Conservation (phyloP, 2,888 invertebrate species). For the Eristalis intricaria region DNA sequence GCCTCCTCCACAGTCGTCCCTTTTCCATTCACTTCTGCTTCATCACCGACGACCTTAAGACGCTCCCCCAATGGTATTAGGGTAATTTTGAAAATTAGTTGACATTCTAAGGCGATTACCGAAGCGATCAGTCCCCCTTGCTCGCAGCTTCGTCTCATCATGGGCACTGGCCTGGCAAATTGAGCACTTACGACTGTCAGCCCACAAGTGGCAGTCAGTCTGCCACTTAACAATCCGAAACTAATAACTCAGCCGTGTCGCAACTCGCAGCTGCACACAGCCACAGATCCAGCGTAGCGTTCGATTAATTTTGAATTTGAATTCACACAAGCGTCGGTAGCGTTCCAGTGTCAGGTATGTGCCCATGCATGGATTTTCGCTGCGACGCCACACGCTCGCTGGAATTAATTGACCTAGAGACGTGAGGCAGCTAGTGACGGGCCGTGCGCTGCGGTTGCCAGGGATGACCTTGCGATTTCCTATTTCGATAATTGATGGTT, state of each 20-base stretch:
- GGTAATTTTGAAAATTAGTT: conserved; percentile 44
- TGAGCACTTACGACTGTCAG: conserved; percentile 45
- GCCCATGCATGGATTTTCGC: neutral
- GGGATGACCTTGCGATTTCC: conserved; percentile 62
- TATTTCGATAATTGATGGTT: conserved; percentile 65
- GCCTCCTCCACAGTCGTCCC: neutral
- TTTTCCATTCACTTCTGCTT: neutral
- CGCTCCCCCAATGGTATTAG: neutral
- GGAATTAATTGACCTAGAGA: conserved; percentile 68
- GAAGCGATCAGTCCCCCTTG: neutral
- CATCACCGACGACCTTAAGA: neutral
- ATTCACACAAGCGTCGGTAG: conserved; percentile 43
- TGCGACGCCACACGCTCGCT: conserved; percentile 3
- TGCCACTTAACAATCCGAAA: conserved; percentile 58
- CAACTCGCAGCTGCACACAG: conserved; percentile 17
- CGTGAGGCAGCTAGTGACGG: conserved; percentile 3
- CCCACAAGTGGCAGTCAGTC: conserved; percentile 32
- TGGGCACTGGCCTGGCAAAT: conserved; percentile 51
- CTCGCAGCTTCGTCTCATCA: neutral
- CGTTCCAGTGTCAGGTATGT: neutral
- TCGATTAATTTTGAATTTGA: conserved; percentile 46
- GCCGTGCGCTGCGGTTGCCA: conserved; percentile 44
- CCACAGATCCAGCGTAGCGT: conserved; percentile 14
- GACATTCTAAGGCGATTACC: conserved; percentile 51
- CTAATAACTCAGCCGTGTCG: conserved; percentile 50